phyloP scores from a whole-genome alignment of 2,888 invertebrate species.

The Alcis repandata region DNA sequence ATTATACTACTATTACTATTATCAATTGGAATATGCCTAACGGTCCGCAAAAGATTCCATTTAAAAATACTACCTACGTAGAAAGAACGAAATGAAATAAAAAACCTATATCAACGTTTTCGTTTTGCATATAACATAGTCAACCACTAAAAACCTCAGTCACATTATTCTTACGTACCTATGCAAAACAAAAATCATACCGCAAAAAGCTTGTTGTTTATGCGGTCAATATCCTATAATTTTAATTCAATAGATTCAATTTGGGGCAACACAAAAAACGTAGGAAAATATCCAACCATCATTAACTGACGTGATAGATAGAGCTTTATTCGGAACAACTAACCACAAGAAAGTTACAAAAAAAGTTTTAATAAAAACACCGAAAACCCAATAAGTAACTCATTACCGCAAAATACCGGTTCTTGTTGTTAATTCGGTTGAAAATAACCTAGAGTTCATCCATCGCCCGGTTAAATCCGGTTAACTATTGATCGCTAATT shows the following conservation, averaged over 20 bases:
- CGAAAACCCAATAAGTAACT: not conserved
- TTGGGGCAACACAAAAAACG: constrained; percentile 15
- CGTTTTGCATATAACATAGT: too few species aligned
- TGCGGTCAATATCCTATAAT: not conserved
- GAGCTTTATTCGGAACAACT: constrained; percentile 1
- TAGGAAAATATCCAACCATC: constrained; percentile 2
- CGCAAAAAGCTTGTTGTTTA: too few species aligned
- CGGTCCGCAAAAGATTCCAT: too few species aligned
- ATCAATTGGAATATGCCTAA: too few species aligned
- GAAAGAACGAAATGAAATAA: too few species aligned
- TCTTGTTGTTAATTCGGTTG: constrained; percentile 3
- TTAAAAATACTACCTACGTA: too few species aligned
- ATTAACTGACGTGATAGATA: constrained; percentile 8
- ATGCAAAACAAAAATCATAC: not conserved
- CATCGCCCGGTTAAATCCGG: constrained; percentile 4
- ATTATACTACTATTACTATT: too few species aligned
- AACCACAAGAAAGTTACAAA: constrained; percentile 14
- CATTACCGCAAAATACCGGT: constrained; percentile 24
- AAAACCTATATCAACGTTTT: too few species aligned
- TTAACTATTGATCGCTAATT: not conserved
- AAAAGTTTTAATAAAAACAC: too few species aligned
- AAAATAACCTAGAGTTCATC: constrained; percentile 28
- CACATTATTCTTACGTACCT: not conserved
- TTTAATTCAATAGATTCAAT: not conserved
- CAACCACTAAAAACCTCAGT: too few species aligned